Evolutionary conservation across 2,797 vertebrate species (phyloP), one percentile per base, ranked within the genome.

Genomic region (Thaleichthys pacificus): DNA sequence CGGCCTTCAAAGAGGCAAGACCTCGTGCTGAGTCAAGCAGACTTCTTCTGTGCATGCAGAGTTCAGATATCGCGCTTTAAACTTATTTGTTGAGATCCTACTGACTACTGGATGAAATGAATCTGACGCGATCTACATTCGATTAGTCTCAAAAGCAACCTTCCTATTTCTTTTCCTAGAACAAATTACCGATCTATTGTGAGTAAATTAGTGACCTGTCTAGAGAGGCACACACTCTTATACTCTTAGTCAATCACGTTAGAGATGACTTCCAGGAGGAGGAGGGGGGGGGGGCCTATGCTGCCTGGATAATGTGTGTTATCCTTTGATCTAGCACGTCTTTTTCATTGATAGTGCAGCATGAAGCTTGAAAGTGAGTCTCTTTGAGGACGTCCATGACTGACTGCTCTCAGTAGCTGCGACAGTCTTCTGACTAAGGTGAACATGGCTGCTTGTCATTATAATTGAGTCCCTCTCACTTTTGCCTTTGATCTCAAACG

Each of bases 401-500:
- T 42, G 38, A 42, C 8, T 67, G 66, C 35, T 66, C 1, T 66
- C 63, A 47, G 8, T 26, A 67, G 24, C 8, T 14, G 9, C 2
- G 2, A 42, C 38, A 42, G 24, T 19, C 28, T 21, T 4, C 38
- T 66, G 21, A 14, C 21, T 3, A 49, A 49, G 14, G 4, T 17
- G 64, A 38, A 38, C 62, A 42, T 12, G 32, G 62, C 62, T 61
- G 26, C 24, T 61, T 61, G 12, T 64, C 32, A 35, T 63, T 35
- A n/a, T 3, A 17, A 19, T 6, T n/a, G 15, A 35, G 19, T 35
- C 32, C 3, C 9, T 21, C 62, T 64, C 30, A 35, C 35, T 32
- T 64, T 64, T n/a, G 19, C 35, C 30, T 64, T 64, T 64, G 62
- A 63, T 32, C 15, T 63, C n/a, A 42, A 21, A 38, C 19, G 9